Evolutionary conservation across 1,140 invertebrate genomes (phyloP).

Genomic region (Aphelinus certus): DNA sequence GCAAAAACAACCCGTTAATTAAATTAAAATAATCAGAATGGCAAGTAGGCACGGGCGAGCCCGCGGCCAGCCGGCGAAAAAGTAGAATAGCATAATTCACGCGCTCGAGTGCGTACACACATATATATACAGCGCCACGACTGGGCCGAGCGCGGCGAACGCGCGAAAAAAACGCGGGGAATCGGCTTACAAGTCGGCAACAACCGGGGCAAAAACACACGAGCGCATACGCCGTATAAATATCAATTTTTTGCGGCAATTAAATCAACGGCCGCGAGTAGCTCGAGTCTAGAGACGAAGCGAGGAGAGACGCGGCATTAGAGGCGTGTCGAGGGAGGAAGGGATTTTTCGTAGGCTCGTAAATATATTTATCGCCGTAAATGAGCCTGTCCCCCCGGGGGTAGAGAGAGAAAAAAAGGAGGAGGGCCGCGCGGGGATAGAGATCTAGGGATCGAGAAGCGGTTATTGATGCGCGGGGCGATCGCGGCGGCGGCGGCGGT

Average conservation of each 20-base stretch:
- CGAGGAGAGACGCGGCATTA: not conserved
- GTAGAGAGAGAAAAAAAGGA: not conserved
- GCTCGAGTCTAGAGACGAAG: not conserved
- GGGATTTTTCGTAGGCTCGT: not conserved
- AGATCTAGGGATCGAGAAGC: constrained; percentile 17
- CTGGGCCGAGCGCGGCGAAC: not conserved
- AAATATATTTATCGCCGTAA: constrained; percentile 40
- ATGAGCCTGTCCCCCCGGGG: not conserved
- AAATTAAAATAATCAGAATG: not conserved
- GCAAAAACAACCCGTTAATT: not conserved
- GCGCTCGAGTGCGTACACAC: not conserved
- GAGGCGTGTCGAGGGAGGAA: constrained; percentile 16
- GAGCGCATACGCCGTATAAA: constrained; percentile 16
- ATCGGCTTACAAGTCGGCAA: constrained; percentile 18
- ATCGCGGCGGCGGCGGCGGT: not conserved
- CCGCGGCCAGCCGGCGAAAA: not conserved
- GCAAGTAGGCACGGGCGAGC: not conserved
- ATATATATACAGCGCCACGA: not conserved
- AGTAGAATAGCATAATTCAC: constrained; percentile 22
- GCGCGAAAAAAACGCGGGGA: not conserved
- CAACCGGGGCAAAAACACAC: not conserved
- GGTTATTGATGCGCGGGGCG: constrained; percentile 14
- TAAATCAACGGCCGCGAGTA: constrained; percentile 8
- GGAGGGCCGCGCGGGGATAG: constrained; percentile 4
- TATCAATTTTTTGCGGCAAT: constrained; percentile 31